phyloP scores from a whole-genome alignment of 2,113 vertebrate genomes.

The Pomatorhinus ruficollis region DNA sequence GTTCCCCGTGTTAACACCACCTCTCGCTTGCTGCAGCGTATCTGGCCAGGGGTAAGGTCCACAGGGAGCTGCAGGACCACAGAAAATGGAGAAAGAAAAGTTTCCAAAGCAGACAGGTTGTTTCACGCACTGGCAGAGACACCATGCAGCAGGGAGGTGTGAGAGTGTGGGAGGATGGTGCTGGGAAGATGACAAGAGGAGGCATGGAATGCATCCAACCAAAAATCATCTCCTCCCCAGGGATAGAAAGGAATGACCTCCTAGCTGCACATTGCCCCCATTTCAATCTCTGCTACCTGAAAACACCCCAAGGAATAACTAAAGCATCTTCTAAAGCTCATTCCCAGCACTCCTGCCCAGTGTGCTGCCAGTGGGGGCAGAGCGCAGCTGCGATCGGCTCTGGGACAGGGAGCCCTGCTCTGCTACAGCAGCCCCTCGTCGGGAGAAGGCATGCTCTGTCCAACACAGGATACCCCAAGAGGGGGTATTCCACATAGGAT shows the following conservation, averaged over 20 bases:
- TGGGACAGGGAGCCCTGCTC: neutral
- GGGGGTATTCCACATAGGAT: neutral
- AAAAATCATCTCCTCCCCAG: neutral
- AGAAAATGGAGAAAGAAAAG: neutral
- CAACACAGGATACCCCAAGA: accelerated
- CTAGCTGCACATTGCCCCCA: accelerated
- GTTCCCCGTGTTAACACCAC: slow-evolving; percentile 73
- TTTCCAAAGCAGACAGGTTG: neutral
- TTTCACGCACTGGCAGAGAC: neutral
- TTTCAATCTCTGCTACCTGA: neutral
- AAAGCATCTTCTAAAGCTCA: neutral
- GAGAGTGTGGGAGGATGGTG: neutral
- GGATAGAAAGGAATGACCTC: neutral
- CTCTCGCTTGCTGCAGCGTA: slow-evolving; percentile 79
- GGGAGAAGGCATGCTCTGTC: neutral
- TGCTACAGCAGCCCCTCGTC: neutral
- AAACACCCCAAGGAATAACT: neutral
- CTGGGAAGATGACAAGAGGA: neutral
- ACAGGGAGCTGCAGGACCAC: slow-evolving; percentile 74
- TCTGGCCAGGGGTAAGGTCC: slow-evolving; percentile 75
- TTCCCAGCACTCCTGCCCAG: accelerated
- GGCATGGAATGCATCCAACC: neutral
- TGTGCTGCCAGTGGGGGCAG: neutral
- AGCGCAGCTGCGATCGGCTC: accelerated
- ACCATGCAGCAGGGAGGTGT: neutral